Evolutionary conservation across 2,888 invertebrate species (phyloP).

Genomic region (Salticus scenicus): DNA sequence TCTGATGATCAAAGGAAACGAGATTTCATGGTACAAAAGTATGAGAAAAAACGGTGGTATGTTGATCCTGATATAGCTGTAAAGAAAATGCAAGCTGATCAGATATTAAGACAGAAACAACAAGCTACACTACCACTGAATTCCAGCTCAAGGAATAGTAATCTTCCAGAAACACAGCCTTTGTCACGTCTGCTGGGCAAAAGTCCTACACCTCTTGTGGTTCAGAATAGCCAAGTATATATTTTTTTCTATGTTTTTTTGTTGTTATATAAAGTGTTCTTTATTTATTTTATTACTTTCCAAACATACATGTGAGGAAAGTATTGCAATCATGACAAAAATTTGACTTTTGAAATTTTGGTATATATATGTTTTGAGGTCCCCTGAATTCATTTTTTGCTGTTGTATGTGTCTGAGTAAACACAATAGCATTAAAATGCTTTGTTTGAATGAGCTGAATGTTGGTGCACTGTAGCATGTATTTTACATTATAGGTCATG

Average conservation of each 20-base stretch:
- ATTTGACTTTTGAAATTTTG: too few species aligned
- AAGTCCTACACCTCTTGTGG: conserved; percentile 73
- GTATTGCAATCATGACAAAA: too few species aligned
- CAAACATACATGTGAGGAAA: too few species aligned
- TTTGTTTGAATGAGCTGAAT: too few species aligned
- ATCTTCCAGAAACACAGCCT: conserved; percentile 75
- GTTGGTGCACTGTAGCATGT: too few species aligned
- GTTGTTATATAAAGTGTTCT: not conserved
- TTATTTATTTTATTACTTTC: too few species aligned
- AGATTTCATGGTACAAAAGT: conserved; percentile 95
- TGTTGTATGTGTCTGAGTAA: too few species aligned
- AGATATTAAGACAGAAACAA: conserved; percentile 40
- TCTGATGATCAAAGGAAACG: conserved; percentile 92
- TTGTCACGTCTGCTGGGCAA: conserved; percentile 76
- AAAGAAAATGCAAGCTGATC: conserved; percentile 74
- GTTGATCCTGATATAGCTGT: conserved; percentile 77
- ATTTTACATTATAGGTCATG: too few species aligned
- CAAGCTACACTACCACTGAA: conserved; percentile 34
- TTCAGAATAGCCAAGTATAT: conserved; percentile 73
- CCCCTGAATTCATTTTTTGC: too few species aligned
- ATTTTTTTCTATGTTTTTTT: conserved; percentile 29
- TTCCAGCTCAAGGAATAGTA: conserved; percentile 20
- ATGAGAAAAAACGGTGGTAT: conserved; percentile 87
- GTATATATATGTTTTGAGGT: too few species aligned
- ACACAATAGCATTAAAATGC: too few species aligned